phyloP scores from a whole-genome alignment of 30 jellyfish, hydroid and myxozoan species.

The Aurelia aurita complex sp. Pacific region DNA sequence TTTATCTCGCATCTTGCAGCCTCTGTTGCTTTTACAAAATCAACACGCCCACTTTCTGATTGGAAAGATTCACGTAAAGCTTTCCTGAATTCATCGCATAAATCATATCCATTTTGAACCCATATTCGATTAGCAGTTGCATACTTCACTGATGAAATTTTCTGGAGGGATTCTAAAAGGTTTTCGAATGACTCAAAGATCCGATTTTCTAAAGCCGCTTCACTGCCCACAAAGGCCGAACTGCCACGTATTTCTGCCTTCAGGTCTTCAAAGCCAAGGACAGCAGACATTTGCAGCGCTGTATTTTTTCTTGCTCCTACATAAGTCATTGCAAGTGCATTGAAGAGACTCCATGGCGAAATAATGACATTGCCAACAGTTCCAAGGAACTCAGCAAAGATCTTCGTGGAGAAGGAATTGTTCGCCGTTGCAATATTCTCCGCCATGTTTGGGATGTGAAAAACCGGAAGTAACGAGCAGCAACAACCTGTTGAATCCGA shows the following conservation, averaged over 20 bases:
- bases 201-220: background rate
- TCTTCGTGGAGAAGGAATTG: constrained; percentile 6
- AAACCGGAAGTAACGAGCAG: no score
- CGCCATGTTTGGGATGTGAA: background rate
- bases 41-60: constrained; percentile 30
- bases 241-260: background rate
- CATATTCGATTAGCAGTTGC: constrained; percentile 56
- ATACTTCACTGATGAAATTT: background rate
- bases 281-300: constrained; percentile 48
- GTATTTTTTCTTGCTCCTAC: constrained; percentile 54
- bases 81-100: constrained; percentile 8
- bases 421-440: background rate
- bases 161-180: background rate
- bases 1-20: constrained; percentile 53
- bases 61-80: constrained; percentile 30
- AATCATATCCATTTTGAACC: constrained; percentile 29
- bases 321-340: constrained; percentile 56
- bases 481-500: no score
- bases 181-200: constrained; percentile 3
- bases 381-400: constrained; percentile 3
- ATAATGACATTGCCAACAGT: constrained; percentile 34
- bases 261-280: constrained; percentile 2
- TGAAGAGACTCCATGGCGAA: constrained; percentile 68
- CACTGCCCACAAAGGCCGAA: no score
- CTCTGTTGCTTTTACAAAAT: constrained; percentile 33